A percentile compares a stretch with the other conserved stretches of the same genome.
phyloP scores from a whole-genome alignment of 2,888 invertebrate genomes.

The Pterobdella sp. region DNA sequence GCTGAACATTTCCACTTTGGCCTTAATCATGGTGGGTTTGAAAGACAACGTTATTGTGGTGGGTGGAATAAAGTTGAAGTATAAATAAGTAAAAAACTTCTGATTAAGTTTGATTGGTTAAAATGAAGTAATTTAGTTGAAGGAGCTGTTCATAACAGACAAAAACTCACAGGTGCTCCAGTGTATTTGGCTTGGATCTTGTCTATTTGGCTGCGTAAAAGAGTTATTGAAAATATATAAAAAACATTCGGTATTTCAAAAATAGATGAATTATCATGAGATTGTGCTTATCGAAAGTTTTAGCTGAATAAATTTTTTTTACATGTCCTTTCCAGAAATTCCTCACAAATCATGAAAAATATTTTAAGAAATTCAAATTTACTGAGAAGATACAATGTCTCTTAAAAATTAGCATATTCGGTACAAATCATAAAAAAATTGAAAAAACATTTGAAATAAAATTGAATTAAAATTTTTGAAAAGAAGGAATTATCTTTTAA shows the following conservation, averaged over 20 bases:
- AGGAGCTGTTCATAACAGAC: not conserved
- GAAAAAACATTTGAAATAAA: not conserved
- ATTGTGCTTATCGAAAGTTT: not conserved
- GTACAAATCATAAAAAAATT: not conserved
- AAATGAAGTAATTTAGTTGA: not conserved
- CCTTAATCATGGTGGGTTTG: constrained; percentile 21
- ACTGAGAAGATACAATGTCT: not conserved
- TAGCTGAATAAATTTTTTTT: not conserved
- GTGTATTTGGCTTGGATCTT: constrained; percentile 47
- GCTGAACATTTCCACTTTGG: constrained; percentile 49
- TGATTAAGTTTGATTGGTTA: not conserved
- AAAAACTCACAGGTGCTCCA: constrained; percentile 48
- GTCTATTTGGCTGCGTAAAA: constrained; percentile 39
- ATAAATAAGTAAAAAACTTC: not conserved
- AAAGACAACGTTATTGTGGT: not conserved
- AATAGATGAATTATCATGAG: constrained; percentile 1
- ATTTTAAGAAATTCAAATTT: too few species aligned
- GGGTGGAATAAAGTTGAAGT: constrained; percentile 40
- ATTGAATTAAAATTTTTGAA: too few species aligned
- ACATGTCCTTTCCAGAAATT: not conserved
- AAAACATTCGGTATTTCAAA: not conserved
- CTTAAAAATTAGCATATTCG: not conserved
- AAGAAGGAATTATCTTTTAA: not conserved
- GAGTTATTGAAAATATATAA: too few species aligned
- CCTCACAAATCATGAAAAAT: not conserved